phyloP scores from a whole-genome alignment of 2,797 vertebrate species.

The Sitta carolinensis region DNA sequence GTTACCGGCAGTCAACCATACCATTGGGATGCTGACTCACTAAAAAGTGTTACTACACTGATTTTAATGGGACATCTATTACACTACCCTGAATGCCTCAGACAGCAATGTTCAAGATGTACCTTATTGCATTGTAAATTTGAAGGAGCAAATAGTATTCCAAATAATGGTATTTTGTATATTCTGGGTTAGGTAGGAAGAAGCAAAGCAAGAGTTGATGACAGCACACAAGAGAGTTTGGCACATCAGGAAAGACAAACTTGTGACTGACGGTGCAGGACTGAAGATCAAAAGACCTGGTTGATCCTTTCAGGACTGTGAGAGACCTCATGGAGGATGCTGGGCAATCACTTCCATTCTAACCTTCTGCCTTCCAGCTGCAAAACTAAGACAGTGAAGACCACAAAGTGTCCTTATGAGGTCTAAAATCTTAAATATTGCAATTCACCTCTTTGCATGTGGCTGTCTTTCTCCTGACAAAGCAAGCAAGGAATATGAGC shows the following conservation, averaged over 20 bases:
- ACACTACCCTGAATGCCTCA: neutral
- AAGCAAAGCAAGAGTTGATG: neutral
- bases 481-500: neutral
- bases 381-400: neutral
- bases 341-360: neutral
- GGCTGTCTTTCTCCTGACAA: neutral
- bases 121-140: neutral
- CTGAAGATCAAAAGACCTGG: neutral
- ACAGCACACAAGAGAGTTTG: neutral
- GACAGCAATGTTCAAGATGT: neutral
- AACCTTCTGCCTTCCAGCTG: neutral
- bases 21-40: neutral
- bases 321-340: neutral
- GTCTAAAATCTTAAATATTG: neutral
- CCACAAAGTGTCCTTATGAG: neutral
- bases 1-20: neutral
- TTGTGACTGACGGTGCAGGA: neutral
- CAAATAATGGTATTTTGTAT: neutral
- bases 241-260: neutral
- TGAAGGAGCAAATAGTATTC: neutral
- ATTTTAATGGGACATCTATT: neutral
- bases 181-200: neutral
- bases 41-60: neutral
- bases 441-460: neutral
- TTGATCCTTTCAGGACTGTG: neutral